Evolutionary conservation across 2,888 invertebrate genomes (phyloP), one percentile per base, ranked within the genome.

Genomic region (Diarsia rubi): DNA sequence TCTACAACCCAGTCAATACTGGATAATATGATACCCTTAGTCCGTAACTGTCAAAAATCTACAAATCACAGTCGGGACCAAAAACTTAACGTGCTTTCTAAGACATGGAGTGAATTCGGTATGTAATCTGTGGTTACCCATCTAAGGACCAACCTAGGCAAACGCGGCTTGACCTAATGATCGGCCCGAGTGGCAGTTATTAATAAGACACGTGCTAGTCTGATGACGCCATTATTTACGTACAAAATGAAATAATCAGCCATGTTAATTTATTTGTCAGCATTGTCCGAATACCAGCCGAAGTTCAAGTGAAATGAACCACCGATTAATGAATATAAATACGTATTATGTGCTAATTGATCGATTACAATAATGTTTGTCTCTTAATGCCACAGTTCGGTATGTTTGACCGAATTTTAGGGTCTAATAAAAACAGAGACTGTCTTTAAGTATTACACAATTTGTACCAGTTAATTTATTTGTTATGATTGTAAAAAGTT

Each of bases 261-360:
- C 9, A 75, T 79, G 83, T 49, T 70, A 82, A 82, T 82, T 73
- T 76, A 83, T 79, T 69, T 49, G 31, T 24, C 6, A 44, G 59
- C 27, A 69, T 73, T 44, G 44, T 42, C 60, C 21, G 44, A 49
- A 62, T 84, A 68, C 49, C 14, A 59, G 6, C 24, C 37, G 45
- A 71, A 83, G 82, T 82, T 84, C 79, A 84, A 85, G 79, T 72
- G 54, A 79, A 68, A 79, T 75, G 82, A 82, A 84, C 82, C 73
- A 80, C 42, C 31, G 49, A 63, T 37, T 72, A 68, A 80, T 84
- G 70, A 77, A 76, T 71, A 83, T 57, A 37, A 65, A 78, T 68
- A 44, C 0, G 66, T 72, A 82, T 82, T 83, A 82, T 82, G 80
- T 79, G 82, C 60, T 72, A 82, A 82, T 73, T 83, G 75, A 47